A percentile compares a stretch with the other conserved stretches of the same genome.
Evolutionary conservation across 2,797 vertebrate genomes (phyloP).

Genomic region (Crypturellus tataupa): DNA sequence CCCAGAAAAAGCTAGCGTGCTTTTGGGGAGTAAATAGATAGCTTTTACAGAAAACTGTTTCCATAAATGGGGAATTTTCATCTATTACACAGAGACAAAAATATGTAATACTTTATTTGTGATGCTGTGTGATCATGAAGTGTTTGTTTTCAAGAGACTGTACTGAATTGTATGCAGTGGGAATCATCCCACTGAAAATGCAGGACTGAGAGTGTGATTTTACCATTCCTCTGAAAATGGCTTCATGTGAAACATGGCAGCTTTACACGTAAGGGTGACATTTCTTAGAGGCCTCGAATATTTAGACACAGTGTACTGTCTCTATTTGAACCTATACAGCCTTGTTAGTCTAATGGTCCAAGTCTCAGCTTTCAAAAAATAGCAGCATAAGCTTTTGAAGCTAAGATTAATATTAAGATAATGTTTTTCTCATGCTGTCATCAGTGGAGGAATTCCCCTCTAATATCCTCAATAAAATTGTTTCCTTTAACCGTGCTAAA

Average conservation of each 20-base stretch:
- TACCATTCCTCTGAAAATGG: not conserved
- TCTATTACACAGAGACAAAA: constrained; percentile 9
- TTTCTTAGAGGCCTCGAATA: constrained; percentile 11
- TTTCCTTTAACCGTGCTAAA: constrained; percentile 45
- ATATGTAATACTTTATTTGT: constrained; percentile 26
- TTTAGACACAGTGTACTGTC: not conserved
- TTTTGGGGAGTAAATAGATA: not conserved
- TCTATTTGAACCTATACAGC: not conserved
- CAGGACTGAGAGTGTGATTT: too few relatives aligned
- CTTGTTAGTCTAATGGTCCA: not conserved
- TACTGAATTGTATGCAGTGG: not conserved
- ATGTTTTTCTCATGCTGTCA: constrained; percentile 71
- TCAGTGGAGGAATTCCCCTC: constrained; percentile 66
- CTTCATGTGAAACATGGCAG: not conserved
- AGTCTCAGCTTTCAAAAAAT: constrained; percentile 51
- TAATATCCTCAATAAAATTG: constrained; percentile 40
- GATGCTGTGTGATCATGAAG: not conserved
- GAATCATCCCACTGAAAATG: not conserved
- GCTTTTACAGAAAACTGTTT: constrained; percentile 38
- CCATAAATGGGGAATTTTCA: constrained; percentile 1
- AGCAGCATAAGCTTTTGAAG: constrained; percentile 47
- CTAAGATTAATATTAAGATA: constrained; percentile 61
- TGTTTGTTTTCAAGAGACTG: not conserved
- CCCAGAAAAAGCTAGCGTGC: not conserved
- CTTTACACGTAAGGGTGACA: not conserved